phyloP scores from a whole-genome alignment of 2,888 invertebrate genomes.

The Ptychoptera contaminata region DNA sequence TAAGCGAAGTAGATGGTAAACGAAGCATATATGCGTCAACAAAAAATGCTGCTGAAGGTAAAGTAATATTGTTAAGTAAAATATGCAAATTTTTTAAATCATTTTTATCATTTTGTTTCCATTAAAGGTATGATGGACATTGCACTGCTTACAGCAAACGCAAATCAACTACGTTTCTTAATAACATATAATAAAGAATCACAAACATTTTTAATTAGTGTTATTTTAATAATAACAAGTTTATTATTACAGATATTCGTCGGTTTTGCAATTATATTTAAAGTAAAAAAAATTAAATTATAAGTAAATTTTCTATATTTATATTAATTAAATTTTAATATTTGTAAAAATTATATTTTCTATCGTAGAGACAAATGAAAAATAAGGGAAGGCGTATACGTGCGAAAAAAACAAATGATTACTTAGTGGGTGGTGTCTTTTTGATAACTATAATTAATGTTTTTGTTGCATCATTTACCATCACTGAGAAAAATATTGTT shows the following conservation, averaged over 20 bases:
- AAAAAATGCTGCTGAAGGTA: no score
- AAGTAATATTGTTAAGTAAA: no score
- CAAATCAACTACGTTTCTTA: constrained; percentile 41
- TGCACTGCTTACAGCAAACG: constrained; percentile 45
- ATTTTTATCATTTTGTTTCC: no score
- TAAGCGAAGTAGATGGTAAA: no score
- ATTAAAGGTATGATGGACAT: constrained; percentile 43
- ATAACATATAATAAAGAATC: constrained; percentile 35
- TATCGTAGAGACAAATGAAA: constrained; percentile 3
- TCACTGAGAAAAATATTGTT: not conserved
- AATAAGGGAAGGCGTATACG: constrained; percentile 11
- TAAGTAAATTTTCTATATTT: not conserved
- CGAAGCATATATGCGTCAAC: no score
- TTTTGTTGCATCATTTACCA: constrained; percentile 31
- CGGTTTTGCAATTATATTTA: constrained; percentile 36
- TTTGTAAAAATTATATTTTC: no score
- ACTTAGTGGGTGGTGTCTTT: constrained; percentile 39
- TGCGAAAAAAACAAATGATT: constrained; percentile 38
- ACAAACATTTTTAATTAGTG: constrained; percentile 34
- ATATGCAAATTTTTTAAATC: no score
- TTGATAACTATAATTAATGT: constrained; percentile 44
- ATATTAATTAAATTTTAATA: no score
- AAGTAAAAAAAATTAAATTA: constrained; percentile 26
- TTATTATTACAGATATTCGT: constrained; percentile 40
- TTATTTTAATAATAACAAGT: constrained; percentile 36